phyloP scores from a whole-genome alignment of 2,113 vertebrate genomes.

The Thomomys bottae region DNA sequence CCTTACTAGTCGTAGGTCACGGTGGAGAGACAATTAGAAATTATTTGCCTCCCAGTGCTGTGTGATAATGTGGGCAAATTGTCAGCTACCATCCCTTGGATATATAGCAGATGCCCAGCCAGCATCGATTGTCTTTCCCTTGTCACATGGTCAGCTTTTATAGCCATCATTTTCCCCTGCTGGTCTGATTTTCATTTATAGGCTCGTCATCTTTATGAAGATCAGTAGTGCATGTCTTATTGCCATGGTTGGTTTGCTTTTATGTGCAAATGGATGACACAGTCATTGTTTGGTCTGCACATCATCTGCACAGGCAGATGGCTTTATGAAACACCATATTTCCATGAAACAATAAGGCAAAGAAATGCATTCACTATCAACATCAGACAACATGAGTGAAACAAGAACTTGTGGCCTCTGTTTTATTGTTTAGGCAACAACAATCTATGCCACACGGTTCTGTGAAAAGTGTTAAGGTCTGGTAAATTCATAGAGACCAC shows the following conservation, averaged over 20 bases:
- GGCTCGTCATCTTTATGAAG: background rate
- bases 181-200: slow-evolving; percentile 18
- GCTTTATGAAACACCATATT: slow-evolving; percentile 28
- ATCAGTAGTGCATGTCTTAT: background rate
- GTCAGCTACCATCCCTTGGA: background rate
- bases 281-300: slow-evolving; percentile 13
- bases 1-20: background rate
- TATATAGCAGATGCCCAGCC: background rate
- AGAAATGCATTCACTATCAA: slow-evolving; percentile 4
- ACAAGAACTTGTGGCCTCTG: background rate
- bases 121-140: background rate
- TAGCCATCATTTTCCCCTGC: background rate
- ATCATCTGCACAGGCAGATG: background rate
- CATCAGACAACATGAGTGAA: background rate
- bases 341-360: slow-evolving; percentile 14
- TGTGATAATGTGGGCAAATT: background rate
- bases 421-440: background rate
- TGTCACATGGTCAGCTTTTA: background rate
- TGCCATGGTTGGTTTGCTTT: background rate
- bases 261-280: slow-evolving; percentile 7
- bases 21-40: background rate
- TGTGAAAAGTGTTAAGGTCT: background rate
- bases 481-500: background rate
- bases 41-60: background rate
- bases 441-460: background rate